Evolutionary conservation across 2,113 vertebrate genomes (phyloP).

Genomic region (Ptilonorhynchus violaceus): DNA sequence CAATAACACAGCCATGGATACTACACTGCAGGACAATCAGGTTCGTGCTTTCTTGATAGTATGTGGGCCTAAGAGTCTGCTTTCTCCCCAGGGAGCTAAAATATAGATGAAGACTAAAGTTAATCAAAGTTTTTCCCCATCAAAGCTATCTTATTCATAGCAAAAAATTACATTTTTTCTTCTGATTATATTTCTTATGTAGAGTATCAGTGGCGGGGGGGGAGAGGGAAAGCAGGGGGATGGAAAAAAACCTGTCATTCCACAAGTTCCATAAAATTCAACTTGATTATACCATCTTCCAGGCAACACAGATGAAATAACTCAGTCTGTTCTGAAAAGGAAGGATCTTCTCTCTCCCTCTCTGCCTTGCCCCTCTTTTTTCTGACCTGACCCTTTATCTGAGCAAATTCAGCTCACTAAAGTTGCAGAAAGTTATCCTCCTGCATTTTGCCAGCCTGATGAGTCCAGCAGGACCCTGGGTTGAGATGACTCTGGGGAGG

Average conservation of each 20-base stretch:
- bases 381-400: neutral
- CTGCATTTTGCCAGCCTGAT: neutral
- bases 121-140: neutral
- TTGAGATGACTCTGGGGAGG: rapidly evolving
- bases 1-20: neutral
- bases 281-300: neutral
- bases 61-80: neutral
- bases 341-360: neutral
- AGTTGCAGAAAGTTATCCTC: neutral
- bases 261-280: neutral
- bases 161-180: neutral
- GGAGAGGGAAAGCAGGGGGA: rapidly evolving
- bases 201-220: rapidly evolving
- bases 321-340: neutral
- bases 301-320: neutral
- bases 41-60: neutral
- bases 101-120: neutral
- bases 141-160: neutral
- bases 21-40: neutral
- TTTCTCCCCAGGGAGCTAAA: neutral
- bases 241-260: neutral
- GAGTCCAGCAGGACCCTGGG: neutral
- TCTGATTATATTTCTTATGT: neutral
- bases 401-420: neutral
- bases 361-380: neutral